Conservation (phyloP, 2,888 invertebrate species). For the Monochamus alternatus region DNA sequence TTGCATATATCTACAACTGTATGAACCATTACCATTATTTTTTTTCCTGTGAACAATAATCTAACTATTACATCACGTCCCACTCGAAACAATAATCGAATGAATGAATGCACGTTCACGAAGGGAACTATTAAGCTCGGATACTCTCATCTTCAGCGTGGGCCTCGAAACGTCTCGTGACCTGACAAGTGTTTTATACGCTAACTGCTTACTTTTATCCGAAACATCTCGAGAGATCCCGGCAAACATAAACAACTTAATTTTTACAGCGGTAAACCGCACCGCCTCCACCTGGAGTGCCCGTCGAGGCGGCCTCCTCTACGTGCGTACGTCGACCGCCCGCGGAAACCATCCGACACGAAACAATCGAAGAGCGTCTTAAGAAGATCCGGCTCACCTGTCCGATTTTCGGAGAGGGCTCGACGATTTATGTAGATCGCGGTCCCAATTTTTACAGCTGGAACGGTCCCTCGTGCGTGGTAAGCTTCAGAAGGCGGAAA, state of each 20-base stretch:
- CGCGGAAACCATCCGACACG: conserved; percentile 12
- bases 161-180: not conserved
- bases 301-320: not conserved
- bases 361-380: not conserved
- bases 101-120: too few species aligned
- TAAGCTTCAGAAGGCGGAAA: too few species aligned
- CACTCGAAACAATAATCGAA: too few species aligned
- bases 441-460: too few species aligned
- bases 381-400: conserved; percentile 17
- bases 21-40: too few species aligned
- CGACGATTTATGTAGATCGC: too few species aligned
- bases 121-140: not conserved
- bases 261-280: conserved; percentile 12
- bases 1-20: too few species aligned
- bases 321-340: conserved; percentile 14
- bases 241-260: conserved; percentile 24
- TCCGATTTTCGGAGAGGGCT: not conserved
- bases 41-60: too few species aligned
- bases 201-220: conserved; percentile 13
- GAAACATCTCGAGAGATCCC: conserved; percentile 15
- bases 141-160: not conserved
- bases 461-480: too few species aligned
- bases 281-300: conserved; percentile 20
- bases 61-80: too few species aligned
- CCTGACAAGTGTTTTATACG: not conserved